Percentiles rank a stretch among this genome's conserved stretches.
Evolutionary conservation across 2,113 vertebrate genomes (phyloP).

Genomic region (Ictidomys tridecemlineatus): DNA sequence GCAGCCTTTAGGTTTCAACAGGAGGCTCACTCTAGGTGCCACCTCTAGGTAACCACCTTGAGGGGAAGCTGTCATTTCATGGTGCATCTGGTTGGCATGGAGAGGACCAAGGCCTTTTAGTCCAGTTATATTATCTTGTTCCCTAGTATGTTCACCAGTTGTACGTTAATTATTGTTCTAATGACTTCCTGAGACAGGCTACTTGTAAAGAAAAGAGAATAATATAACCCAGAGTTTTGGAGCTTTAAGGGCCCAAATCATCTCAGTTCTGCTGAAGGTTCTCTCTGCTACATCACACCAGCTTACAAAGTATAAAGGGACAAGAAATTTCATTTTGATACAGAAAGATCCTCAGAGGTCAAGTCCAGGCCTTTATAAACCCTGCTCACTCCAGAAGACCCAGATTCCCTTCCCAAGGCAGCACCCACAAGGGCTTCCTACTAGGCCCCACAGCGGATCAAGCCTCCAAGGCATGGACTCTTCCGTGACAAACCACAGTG

Average conservation of each 20-base stretch:
- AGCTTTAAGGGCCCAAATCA: neutral
- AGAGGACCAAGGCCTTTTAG: neutral
- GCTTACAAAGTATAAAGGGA: neutral
- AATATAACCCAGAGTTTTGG: neutral
- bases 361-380: too few species aligned
- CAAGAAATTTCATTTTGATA: neutral
- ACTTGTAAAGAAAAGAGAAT: neutral
- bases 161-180: neutral
- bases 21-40: neutral
- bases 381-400: neutral
- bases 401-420: neutral
- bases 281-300: neutral
- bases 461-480: neutral
- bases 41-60: neutral
- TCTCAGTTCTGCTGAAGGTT: neutral
- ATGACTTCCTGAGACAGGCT: neutral
- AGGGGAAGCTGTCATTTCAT: neutral
- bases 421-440: too few species aligned
- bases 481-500: neutral
- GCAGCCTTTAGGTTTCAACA: neutral
- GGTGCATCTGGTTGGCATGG: neutral
- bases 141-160: neutral
- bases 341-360: neutral
- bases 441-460: neutral
- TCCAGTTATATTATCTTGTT: neutral